Evolutionary conservation across 2,113 vertebrate species (phyloP), one percentile per base, ranked within the genome.

Genomic region (Thomomys bottae): DNA sequence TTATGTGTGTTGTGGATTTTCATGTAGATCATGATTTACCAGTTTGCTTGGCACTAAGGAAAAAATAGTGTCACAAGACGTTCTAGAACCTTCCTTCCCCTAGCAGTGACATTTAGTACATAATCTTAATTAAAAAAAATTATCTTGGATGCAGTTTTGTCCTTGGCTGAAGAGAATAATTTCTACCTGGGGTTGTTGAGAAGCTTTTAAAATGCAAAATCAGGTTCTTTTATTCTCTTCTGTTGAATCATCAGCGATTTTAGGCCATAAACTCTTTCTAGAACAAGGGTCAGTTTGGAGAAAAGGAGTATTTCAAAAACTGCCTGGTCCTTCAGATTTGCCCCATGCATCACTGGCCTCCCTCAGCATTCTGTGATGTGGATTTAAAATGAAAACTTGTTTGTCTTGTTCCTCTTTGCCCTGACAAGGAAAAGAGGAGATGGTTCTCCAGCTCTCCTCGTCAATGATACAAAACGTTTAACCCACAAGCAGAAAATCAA

Each of bases 351-450:
- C 72, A 72, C 85, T 79, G 82, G 42, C 54, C 75, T 92, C 71
- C 68, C 71, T 80, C 49, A 54, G 18, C 11, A 78, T 30, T 80
- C 17, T 36, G 23, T 1, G 32, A 77, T 84, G 15, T 42, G 71
- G 79, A 86, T 81, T 81, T 76, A 84, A 93, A 88, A 83, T 84
- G 90, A 75, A 95, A 96, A 95, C 86, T 87, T 78, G 86, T 93
- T 94, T 72, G 67, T 80, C 86, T 92, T 45, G 54, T 95, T 84
- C 40, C 40, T 81, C 64, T 90, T 92, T 82, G 42, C 45, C 85
- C 3, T 67, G 85, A 85, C 66, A 64, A 73, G 70, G 54, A 88
- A 75, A 75, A 34, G 11, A 87, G 76, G 45, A 21, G 12, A 67
- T 2, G 72, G 76, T 21, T 77, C 68, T 77, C 73, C 4, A 26